Percentiles rank a stretch among this genome's conserved stretches.
Conservation (phyloP, 1,140 invertebrate genomes). For the Proales similis region DNA sequence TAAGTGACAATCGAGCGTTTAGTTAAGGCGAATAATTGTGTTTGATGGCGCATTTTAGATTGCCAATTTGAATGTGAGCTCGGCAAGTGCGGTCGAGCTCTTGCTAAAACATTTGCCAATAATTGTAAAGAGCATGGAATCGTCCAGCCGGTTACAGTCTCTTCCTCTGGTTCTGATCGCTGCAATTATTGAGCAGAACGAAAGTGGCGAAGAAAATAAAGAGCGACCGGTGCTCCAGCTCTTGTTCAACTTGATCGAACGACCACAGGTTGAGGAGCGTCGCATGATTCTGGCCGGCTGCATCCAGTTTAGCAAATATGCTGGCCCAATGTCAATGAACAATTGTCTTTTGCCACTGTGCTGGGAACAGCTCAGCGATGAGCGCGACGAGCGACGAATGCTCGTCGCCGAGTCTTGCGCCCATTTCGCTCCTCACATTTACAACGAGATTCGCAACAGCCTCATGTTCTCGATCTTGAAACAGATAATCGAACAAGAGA, state of each 20-base stretch:
- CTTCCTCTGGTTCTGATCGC: constrained; percentile 64
- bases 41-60: no score
- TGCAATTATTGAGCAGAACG: constrained; percentile 60
- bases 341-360: constrained; percentile 67
- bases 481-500: constrained; percentile 66
- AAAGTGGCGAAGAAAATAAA: constrained; percentile 59
- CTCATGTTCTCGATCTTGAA: constrained; percentile 67
- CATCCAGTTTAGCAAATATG: constrained; percentile 59
- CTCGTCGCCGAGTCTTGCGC: constrained; percentile 67
- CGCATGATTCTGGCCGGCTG: constrained; percentile 64
- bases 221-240: constrained; percentile 58
- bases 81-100: no score
- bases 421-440: constrained; percentile 63
- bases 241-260: constrained; percentile 68
- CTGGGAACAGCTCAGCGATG: constrained; percentile 63
- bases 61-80: no score
- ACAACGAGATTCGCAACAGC: constrained; percentile 63
- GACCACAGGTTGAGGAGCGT: constrained; percentile 64
- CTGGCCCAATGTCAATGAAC: constrained; percentile 58
- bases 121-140: not conserved
- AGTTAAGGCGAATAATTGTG: no score
- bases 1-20: no score
- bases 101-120: constrained; percentile 14
- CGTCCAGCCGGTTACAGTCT: constrained; percentile 50
- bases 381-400: constrained; percentile 63